Base-by-base conservation (phyloP, 2,797 vertebrate genomes). In the Antrozous pallidus region DNA sequence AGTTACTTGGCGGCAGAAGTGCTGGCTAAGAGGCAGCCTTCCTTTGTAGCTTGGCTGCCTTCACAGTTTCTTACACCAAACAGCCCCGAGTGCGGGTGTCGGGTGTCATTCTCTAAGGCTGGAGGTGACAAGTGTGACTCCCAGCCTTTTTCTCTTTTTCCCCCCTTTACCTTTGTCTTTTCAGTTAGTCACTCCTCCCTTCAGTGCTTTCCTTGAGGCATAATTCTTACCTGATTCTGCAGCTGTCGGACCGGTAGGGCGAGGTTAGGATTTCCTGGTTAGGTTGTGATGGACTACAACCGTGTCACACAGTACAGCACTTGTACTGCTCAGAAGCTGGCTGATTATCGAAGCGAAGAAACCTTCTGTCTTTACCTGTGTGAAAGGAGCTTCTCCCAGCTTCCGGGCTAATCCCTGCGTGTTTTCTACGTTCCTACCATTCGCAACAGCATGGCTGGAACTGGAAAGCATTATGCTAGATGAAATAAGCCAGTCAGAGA, bases 111-210 rank as follows among this genome's bases (percentile, higher is more conserved):
- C 67, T 58, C 22, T 12, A 13, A 84, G 80, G 16, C 31, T 47
- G 14, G 38, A 77, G 31, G 74, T 45, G 38, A 33, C 33, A 40
- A 28, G 6, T 17, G 54, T 1, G 17, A n/a, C 36, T 45, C 24
- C 26, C 16, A n/a, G 67, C 13, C 49, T 28, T 58, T 22, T 13
- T 82, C 3, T 12, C 45, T 33, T 65, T 45, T 28, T 70, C 61
- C 40, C 58, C n/a, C 45, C 33, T 87, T 84, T 70, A 9, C 65
- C 4, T 89, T 80, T 83, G 18, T 54, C 6, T 89, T 96, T 89
- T 26, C 24, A 20, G 84, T 61, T 65, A 38, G 36, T 82, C 24
- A 17, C 20, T 10, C 20, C 5, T 3, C 8, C 7, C 22, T 12
- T 11, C 5, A 4, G 10, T 17, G 28, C 67, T 85, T 80, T 56